Evolutionary conservation across 1,140 invertebrate species (phyloP), one percentile per base, ranked within the genome.

Genomic region (Holotrichia oblita): DNA sequence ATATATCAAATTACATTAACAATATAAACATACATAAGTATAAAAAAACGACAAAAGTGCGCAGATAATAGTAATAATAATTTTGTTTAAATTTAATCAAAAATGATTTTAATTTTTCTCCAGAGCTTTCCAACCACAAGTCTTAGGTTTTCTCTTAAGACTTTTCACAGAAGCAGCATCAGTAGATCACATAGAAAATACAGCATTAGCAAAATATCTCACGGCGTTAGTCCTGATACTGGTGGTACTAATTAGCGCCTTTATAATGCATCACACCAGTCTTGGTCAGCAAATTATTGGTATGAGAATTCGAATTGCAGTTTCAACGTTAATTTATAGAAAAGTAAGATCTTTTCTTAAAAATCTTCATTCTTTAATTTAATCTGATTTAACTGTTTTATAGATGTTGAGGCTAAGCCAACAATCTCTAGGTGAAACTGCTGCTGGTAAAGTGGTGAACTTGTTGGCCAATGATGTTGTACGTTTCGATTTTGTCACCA

Each of bases 381-480:
- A 24, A 24, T 22, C 22, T 27, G 64, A 69, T 59, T 77, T 41
- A 40, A 59, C 59, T 20, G 81, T n/a, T n/a, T 84, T 83, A 72
- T 80, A 92, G 90, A 88, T 92, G 0, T 85, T 93, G 10, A 88
- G 89, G 2, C 86, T 94, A 40, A 93, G 89, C 78, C 90, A 91
- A 86, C 87, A 88, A 73, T 90, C 94, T 0, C 83, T 95, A n/a
- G 91, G 91, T 0, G 88, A 93, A 81, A 93, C 94, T 2, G 93
- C 94, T 0, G 91, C 92, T 4, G 95, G 95, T 0, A 94, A 96
- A 87, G 89, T 97, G 40, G 93, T 96, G 3, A 97, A 97, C 87
- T 86, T 97, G 9, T 87, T 97, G 76, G 95, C 95, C 0, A 97
- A 96, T 83, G 95, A 97, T 84, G 89, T 93, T 0, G 89, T 89